Evolutionary conservation across 92 coral and sea anemone species (phyloP), one percentile per base, ranked within the genome.

Genomic region (Parazoanthus darwini): DNA sequence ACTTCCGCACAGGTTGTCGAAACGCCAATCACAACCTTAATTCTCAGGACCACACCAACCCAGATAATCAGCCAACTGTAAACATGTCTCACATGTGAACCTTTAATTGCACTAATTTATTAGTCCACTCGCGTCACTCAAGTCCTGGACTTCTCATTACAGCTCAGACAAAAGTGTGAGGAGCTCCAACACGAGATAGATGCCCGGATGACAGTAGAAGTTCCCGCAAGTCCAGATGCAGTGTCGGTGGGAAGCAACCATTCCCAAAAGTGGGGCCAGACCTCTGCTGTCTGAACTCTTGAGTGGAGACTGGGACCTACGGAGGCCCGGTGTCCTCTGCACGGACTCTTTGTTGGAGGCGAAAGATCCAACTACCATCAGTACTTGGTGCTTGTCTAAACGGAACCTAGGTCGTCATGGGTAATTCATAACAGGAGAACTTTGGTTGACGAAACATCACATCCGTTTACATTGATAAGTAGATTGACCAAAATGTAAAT

Each of bases 141-240:
- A 76, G 51, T 37, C 35, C 22, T 39, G 51, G 42, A 36, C 50
- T 51, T 75, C 42, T 51, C n/a, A 43, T 88, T 91, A 38, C 71
- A 97, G 99, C 96, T 97, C 26, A 96, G 98, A 72, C 94, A 93
- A 68, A 97, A 97, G 89, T 97, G 99, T 83, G 99, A 97, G 74
- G 97, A 92, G 81, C 92, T 97, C 51, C 98, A 97, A 88, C 94
- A 89, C 77, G 99, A 97, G 87, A 95, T 97, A 67, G 92, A 92
- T 79, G 93, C 95, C 74, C 97, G 99, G 23, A 93, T 96, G 90
- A 86, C 93, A 10, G 96, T 93, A n/a, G 99, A 97, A 82, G 99
- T 94, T 26, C 99, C 98, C 22, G 86, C 99, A 46, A 89, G 96
- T 22, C 94, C 99, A 39, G 98, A 94, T 70, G 95, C 99, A 78